phyloP scores from a whole-genome alignment of 2,113 vertebrate species.

The Hoplias malabaricus region DNA sequence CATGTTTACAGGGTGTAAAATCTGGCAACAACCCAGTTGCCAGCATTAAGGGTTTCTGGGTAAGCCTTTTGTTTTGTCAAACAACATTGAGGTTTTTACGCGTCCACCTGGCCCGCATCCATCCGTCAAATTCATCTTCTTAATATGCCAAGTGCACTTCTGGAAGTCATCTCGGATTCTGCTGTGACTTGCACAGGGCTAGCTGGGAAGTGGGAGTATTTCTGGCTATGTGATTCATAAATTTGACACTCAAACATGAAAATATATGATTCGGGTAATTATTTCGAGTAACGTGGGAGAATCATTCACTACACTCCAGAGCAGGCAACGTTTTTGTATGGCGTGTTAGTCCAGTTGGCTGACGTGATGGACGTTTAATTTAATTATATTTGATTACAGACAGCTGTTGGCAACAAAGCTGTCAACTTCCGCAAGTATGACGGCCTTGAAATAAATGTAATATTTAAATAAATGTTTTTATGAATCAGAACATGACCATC shows the following conservation, averaged over 20 bases:
- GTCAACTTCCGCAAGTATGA: neutral
- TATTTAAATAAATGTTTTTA: constrained; percentile 3
- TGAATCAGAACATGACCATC: neutral
- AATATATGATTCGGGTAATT: neutral
- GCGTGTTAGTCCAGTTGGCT: neutral
- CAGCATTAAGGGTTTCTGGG: constrained; percentile 43
- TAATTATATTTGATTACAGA: neutral
- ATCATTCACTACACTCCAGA: neutral
- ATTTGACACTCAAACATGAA: neutral
- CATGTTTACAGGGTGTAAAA: constrained; percentile 40
- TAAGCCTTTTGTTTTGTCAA: constrained; percentile 42
- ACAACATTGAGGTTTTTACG: constrained; percentile 20
- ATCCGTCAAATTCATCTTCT: constrained; percentile 35
- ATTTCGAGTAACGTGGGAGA: neutral
- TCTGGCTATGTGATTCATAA: neutral
- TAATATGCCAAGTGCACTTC: constrained; percentile 26
- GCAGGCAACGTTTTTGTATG: neutral
- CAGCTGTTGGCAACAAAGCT: constrained; percentile 7
- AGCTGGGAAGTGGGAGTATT: neutral
- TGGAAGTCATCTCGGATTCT: constrained; percentile 33
- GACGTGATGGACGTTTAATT: neutral
- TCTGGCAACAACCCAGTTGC: constrained; percentile 37
- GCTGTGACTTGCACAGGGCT: constrained; percentile 9
- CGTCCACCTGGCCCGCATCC: constrained; percentile 32
- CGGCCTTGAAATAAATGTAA: too few species aligned